Conservation (phyloP, 2,113 vertebrate species). For the Neotragus moschatus region DNA sequence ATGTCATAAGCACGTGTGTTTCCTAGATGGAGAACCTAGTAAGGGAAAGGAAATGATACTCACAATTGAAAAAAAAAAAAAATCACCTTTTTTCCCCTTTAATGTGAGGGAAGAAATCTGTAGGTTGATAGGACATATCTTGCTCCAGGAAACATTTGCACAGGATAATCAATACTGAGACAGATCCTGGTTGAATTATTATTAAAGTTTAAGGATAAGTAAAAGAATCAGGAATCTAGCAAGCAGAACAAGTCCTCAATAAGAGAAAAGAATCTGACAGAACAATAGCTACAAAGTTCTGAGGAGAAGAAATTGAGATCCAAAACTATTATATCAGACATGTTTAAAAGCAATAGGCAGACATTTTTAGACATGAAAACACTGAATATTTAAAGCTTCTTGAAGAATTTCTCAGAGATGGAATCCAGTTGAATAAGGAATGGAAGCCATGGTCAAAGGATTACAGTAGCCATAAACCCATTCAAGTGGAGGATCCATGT, state of each 20-base stretch:
- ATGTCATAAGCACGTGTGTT: neutral
- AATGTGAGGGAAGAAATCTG: neutral
- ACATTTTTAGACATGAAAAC: neutral
- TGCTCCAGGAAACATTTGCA: neutral
- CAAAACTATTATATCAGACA: neutral
- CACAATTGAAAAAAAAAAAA: neutral
- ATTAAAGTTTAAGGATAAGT: neutral
- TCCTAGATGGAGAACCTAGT: neutral
- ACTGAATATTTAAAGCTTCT: neutral
- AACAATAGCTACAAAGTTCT: neutral
- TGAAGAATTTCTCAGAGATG: neutral
- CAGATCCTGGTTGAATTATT: neutral
- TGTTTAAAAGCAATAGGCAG: neutral
- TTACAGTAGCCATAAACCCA: neutral
- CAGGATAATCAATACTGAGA: neutral
- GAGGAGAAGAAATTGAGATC: neutral
- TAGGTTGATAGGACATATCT: neutral
- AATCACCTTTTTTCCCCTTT: neutral
- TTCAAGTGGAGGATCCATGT: neutral
- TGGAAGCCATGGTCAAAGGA: neutral
- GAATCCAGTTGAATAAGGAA: neutral
- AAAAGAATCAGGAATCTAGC: neutral
- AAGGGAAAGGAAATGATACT: neutral
- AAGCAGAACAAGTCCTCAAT: neutral
- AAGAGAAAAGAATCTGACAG: neutral